phyloP scores from a whole-genome alignment of 92 coral and sea anemone species.

The Epizoanthus ramosus region DNA sequence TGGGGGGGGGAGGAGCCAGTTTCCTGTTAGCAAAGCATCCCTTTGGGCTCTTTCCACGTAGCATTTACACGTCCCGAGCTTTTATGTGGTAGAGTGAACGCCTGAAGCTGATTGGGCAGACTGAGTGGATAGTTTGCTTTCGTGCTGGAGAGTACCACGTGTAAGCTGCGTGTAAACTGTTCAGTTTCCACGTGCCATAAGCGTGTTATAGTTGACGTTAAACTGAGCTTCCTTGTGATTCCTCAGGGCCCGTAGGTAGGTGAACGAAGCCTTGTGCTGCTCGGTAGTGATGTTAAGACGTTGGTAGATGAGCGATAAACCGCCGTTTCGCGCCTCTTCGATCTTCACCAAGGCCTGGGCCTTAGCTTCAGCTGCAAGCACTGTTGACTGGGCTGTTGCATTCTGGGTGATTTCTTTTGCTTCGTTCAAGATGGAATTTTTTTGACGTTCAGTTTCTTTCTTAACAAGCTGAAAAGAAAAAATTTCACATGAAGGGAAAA shows the following conservation, averaged over 20 bases:
- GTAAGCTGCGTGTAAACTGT: not conserved
- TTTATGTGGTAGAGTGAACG: too few species aligned
- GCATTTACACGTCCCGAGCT: too few species aligned
- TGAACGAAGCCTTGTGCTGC: conserved; percentile 66
- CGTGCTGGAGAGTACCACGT: not conserved
- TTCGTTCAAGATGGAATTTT: conserved; percentile 47
- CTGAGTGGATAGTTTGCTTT: too few species aligned
- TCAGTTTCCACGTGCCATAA: conserved; percentile 53
- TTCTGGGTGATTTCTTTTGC: conserved; percentile 55
- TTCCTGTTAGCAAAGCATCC: too few species aligned
- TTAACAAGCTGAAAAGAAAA: conserved; percentile 43
- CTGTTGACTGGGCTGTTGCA: conserved; percentile 57
- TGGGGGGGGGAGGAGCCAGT: too few species aligned
- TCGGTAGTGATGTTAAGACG: conserved; percentile 55
- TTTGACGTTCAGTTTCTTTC: conserved; percentile 58
- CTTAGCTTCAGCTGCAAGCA: conserved; percentile 41
- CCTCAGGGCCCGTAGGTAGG: conserved; percentile 59
- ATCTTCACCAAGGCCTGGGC: conserved; percentile 55
- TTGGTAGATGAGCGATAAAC: conserved; percentile 52
- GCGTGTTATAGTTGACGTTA: conserved; percentile 56
- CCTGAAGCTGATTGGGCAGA: too few species aligned
- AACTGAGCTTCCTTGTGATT: conserved; percentile 34
- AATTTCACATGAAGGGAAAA: not conserved
- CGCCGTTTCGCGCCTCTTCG: conserved; percentile 56
- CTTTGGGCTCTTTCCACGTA: too few species aligned